Conservation (phyloP, 2,797 vertebrate genomes). For the Anguilla obscura region DNA sequence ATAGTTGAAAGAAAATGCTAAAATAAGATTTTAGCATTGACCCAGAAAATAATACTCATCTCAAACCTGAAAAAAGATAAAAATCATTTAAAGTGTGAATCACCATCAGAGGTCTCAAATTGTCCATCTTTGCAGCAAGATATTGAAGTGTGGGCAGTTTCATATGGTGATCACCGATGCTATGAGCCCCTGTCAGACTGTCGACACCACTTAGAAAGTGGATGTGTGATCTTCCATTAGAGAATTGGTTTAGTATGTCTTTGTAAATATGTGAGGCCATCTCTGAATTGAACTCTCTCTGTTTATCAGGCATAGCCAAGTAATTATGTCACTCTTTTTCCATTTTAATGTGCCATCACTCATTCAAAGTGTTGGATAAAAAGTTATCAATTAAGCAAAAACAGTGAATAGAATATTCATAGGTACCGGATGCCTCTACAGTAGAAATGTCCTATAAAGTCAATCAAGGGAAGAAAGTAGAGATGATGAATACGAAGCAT, state of each 20-base stretch:
- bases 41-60: background rate
- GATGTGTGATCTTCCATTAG: slow-evolving; percentile 15
- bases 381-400: background rate
- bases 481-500: background rate
- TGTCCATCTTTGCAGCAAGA: background rate
- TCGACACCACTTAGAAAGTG: background rate
- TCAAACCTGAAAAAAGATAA: background rate
- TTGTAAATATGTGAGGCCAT: background rate
- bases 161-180: background rate
- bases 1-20: slow-evolving; percentile 35
- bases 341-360: background rate
- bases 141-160: background rate
- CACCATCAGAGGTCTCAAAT: background rate
- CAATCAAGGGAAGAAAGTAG: background rate
- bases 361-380: background rate
- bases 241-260: slow-evolving; percentile 8
- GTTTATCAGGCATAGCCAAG: slow-evolving; percentile 1
- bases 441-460: background rate
- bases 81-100: background rate
- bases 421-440: background rate
- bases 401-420: background rate
- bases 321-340: slow-evolving; percentile 1
- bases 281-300: background rate
- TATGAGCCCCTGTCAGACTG: background rate
- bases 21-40: slow-evolving; percentile 12